Evolutionary conservation across 2,113 vertebrate genomes (phyloP), one percentile per base, ranked within the genome.

Genomic region (Leptosomus discolor): DNA sequence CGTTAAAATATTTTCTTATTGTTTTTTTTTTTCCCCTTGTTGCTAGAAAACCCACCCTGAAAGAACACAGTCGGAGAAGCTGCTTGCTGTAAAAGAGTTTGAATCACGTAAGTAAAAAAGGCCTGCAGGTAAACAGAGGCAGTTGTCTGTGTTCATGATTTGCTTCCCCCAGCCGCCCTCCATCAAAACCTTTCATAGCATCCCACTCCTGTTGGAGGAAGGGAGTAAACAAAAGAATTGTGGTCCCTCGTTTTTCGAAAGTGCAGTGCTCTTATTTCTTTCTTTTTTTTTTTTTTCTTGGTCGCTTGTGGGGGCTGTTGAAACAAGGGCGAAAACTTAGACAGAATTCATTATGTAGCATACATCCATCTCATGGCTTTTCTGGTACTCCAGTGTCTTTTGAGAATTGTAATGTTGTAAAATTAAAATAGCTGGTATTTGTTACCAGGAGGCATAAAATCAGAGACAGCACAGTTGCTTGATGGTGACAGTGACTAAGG

Each of bases 51-150:
- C 71, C 48, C 98, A 99, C 91, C 98, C 98, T 58, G 99, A 99
- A 87, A 98, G 97, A 95, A 98, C 98, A 20, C 39, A 88, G 18
- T 99, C 99, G 0, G 99, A 99, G 97, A 99, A 94, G 83, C 94
- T 99, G 53, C 78, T 99, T 73, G 90, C 97, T 18, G 98, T 99
- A 82, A 98, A 83, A 95, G 99, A 99, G 37, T 98, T 99, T 96
- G 99, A 99, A 81, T 99, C 99, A 73, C 99, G 99, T 99, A 98
- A 99, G 99, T 99, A 93, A 75, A 92, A 93, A 85, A 88, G 32
- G 29, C 48, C 83, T 65, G 30, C 60, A 94, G 77, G 63, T 92
- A 90, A 95, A 85, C 50, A 85, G 41, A 82, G 61, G n/a, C 68
- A 69, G 34, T 88, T 94, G 67, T 73, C 69, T 78, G 3, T 78